Percentiles rank a stretch among this genome's conserved stretches.
Evolutionary conservation across 2,113 vertebrate species (phyloP).

Genomic region (Neotoma lepida): DNA sequence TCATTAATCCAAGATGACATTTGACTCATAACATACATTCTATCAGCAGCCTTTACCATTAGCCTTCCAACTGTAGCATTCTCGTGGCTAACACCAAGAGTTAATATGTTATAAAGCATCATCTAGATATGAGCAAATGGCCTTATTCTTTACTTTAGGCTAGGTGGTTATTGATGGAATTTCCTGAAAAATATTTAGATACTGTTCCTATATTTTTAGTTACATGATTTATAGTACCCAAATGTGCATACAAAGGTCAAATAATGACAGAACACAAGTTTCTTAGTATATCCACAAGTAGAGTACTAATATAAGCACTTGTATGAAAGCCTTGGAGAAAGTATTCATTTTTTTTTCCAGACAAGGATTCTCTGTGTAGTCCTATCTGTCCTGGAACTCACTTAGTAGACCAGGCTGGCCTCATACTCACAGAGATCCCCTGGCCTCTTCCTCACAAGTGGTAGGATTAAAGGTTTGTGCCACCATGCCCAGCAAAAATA

Average conservation of each 20-base stretch:
- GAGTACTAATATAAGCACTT: slow-evolving; percentile 13
- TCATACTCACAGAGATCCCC: background rate
- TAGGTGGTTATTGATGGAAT: background rate
- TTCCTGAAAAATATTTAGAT: background rate
- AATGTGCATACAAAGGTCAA: background rate
- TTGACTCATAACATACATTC: slow-evolving; percentile 18
- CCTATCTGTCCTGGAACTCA: background rate
- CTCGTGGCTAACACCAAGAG: background rate
- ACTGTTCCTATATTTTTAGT: background rate
- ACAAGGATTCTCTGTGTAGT: background rate
- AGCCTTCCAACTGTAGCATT: background rate
- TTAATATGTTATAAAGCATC: slow-evolving; percentile 34
- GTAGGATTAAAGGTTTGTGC: background rate
- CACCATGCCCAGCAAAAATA: background rate
- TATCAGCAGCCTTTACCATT: background rate
- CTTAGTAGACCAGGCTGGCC: background rate
- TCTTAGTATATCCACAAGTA: slow-evolving; percentile 13
- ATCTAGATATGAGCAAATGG: background rate
- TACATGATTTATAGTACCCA: background rate
- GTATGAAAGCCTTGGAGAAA: slow-evolving; percentile 14
- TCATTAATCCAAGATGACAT: slow-evolving; percentile 23
- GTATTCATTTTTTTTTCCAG: background rate
- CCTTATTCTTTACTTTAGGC: background rate
- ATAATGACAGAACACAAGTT: background rate
- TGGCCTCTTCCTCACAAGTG: background rate